Base-by-base conservation (phyloP, 2,113 vertebrate genomes). In the Microcebus lehilahytsara region DNA sequence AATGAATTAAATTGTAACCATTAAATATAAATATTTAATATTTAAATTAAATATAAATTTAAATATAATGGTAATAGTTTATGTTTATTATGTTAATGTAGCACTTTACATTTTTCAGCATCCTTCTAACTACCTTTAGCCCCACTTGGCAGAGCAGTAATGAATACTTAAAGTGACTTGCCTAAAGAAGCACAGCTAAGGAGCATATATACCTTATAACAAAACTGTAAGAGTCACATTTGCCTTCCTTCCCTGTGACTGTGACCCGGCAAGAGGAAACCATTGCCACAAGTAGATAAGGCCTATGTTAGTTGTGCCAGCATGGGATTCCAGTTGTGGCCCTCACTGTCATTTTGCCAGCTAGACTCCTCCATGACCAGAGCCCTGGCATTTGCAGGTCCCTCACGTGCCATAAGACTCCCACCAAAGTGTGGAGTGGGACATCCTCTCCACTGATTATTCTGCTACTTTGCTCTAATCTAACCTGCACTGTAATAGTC, bases 11-110 rank as follows among this genome's bases (percentile, higher is more conserved):
- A 62, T 56, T 60, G 9, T 77, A 46, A 46, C 46, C 8, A 46
- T 46, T 9, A 46, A 46, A 46, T 46, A 46, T 80, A 66, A 86
- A 25, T 49, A 83, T 92, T 64, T 89, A 79, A 81, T 51, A 78
- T 87, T 78, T 69, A 94, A 96, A 90, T 6, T 87, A 22, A 75
- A 96, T 86, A 72, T 81, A 20, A 80, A 92, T 94, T 96, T 72
- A 95, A 62, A 49, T 60, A 12, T 77, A 81, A 60, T 77, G 17
- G 53, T 74, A 75, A 75, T 81, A 75, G 81, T 17, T 79, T 69
- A 90, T 3, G 16, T 79, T 93, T 84, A 69, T 46, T 14, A 90
- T 2, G 16, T 79, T 93, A 74, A 75, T 46, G 19, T 58, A 81
- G 37, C 37, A 93, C 17, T 96, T 89, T 67, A 67, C 56, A 22